A percentile compares a stretch with the other conserved stretches of the same genome.
Conservation (phyloP, 1,140 invertebrate species). For the Wasmannia auropunctata region DNA sequence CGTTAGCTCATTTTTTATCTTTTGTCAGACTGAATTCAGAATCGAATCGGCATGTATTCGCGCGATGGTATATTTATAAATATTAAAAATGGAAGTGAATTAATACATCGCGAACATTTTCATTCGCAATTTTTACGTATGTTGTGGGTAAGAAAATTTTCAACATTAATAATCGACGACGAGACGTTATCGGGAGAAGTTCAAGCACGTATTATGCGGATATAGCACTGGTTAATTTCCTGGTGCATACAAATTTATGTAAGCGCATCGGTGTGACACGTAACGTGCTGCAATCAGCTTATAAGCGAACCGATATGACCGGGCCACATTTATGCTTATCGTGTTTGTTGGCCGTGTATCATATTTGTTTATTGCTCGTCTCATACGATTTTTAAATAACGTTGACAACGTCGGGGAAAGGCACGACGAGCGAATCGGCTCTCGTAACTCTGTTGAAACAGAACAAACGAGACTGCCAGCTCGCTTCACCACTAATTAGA, state of each 20-base stretch:
- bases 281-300: constrained; percentile 4
- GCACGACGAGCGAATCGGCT: constrained; percentile 9
- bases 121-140: not conserved
- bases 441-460: constrained; percentile 29
- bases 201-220: constrained; percentile 5
- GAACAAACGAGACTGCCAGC: constrained; percentile 60
- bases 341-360: not conserved
- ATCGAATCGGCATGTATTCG: no score
- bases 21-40: not conserved
- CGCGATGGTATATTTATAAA: not conserved
- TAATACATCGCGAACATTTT: not conserved
- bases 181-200: constrained; percentile 4
- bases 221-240: constrained; percentile 25
- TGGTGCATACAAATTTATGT: constrained; percentile 17
- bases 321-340: not conserved
- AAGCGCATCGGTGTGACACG: not conserved
- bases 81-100: not conserved
- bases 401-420: not conserved
- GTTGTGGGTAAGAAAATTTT: not conserved
- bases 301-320: constrained; percentile 6
- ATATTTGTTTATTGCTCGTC: constrained; percentile 1
- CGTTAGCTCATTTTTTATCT: not conserved
- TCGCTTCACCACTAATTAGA: constrained; percentile 69
- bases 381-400: constrained; percentile 13
- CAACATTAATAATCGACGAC: not conserved